Evolutionary conservation across 2,888 invertebrate species (phyloP), one percentile per base, ranked within the genome.

Genomic region (Himalopsyche anomala): DNA sequence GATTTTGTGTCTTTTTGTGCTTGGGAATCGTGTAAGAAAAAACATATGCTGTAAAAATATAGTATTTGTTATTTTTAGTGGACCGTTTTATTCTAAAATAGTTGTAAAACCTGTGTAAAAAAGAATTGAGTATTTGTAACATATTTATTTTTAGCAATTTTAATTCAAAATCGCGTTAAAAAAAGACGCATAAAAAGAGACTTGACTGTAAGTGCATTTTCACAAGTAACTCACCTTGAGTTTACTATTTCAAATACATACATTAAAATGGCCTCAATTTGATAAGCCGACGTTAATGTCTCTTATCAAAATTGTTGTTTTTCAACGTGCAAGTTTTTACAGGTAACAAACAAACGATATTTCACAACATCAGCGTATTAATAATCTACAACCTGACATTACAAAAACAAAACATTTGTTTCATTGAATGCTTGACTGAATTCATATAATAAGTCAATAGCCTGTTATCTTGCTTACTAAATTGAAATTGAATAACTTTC

Each of bases 261-360:
- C 19, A 2, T 36, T 74, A 5, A 36, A 15, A 36, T 74, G 74
- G 38, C 38, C 74, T 74, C 36, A 74, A 74, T 74, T 74, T 74
- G 74, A 74, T 74, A 74, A 74, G 28, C 28, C 74, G 8, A 62
- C 62, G 19, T 6, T 19, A 62, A 19, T 19, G 62, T 74, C 12
- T 36, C 74, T 74, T 74, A 74, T 74, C 74, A 74, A 74, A 19
- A 36, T 62, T 74, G 36, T 38, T 74, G 74, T 74, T 74, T 28
- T 74, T 74, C 36, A 28, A 36, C 74, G 17, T 38, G 74, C 38
- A 74, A 74, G 36, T 62, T 62, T 62, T 62, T 19, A 62, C 45
- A 19, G 28, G 28, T 6, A 6, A 62, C 62, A 62, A 62, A 62
- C 62, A 62, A 19, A 19, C 62, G 5, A 19, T 4, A 19, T 51